Evolutionary conservation across 2,797 vertebrate genomes (phyloP).

Genomic region (Hipposideros larvatus): DNA sequence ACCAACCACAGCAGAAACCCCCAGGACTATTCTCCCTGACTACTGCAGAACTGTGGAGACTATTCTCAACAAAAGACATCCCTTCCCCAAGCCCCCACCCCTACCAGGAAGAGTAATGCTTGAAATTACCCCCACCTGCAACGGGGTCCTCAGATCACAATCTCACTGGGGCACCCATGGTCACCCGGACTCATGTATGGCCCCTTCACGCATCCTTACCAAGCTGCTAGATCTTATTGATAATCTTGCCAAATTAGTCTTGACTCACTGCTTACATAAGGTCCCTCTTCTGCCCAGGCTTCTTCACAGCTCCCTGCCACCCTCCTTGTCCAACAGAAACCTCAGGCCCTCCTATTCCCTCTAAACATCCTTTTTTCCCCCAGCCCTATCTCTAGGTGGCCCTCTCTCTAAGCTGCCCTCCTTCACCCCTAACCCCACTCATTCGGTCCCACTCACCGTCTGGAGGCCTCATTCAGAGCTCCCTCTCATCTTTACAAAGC

Average conservation of each 20-base stretch:
- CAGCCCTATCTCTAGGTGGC: neutral
- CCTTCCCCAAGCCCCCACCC: neutral
- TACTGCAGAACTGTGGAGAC: neutral
- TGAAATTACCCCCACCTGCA: slow-evolving; percentile 7
- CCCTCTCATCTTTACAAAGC: neutral
- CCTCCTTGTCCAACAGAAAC: neutral
- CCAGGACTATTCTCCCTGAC: neutral
- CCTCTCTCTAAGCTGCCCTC: neutral
- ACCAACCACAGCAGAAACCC: slow-evolving; percentile 6
- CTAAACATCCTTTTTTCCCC: neutral
- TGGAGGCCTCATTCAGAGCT: slow-evolving; percentile 14
- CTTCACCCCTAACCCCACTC: neutral
- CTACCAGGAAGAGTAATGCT: neutral
- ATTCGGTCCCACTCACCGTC: neutral
- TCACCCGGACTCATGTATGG: neutral
- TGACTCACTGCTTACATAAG: slow-evolving; percentile 41
- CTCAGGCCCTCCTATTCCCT: neutral
- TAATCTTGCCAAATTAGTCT: slow-evolving; percentile 29
- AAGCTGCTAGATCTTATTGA: slow-evolving; percentile 32
- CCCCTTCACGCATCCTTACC: neutral
- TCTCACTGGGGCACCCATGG: neutral
- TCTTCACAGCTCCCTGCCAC: slow-evolving; percentile 18
- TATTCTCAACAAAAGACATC: slow-evolving; percentile 15
- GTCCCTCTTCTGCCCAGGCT: neutral
- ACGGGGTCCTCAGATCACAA: neutral